Evolutionary conservation across 2,113 vertebrate species (phyloP).

Genomic region (Atractosteus spatula): DNA sequence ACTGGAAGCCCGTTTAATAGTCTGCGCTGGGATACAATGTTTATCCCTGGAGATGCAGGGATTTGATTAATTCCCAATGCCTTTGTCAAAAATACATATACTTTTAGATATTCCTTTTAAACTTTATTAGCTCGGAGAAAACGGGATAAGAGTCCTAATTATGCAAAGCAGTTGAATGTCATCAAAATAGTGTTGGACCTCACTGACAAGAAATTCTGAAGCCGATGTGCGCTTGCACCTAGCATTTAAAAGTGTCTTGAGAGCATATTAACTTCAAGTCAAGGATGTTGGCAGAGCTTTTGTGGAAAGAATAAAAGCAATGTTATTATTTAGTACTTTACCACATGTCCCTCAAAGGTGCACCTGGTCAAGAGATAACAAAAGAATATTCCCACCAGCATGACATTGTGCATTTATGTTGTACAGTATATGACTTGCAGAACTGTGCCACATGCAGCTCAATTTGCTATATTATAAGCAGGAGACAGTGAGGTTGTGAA

Average conservation of each 20-base stretch:
- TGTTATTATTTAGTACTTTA: not conserved
- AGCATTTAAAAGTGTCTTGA: not conserved
- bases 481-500: too few relatives aligned
- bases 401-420: slow-evolving; percentile 18
- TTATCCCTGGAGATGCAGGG: slow-evolving; percentile 50
- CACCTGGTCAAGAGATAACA: not conserved
- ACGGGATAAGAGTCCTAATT: slow-evolving; percentile 56
- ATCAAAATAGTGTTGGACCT: slow-evolving; percentile 30
- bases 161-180: slow-evolving; percentile 50
- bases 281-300: too few relatives aligned
- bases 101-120: slow-evolving; percentile 70
- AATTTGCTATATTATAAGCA: too few relatives aligned
- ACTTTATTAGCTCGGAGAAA: slow-evolving; percentile 61
- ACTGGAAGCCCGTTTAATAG: slow-evolving; percentile 55
- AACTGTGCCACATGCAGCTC: not conserved
- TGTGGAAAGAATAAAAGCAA: too few relatives aligned
- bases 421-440: not conserved
- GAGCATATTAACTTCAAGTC: too few relatives aligned
- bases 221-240: not conserved
- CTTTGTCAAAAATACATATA: slow-evolving; percentile 61
- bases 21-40: slow-evolving; percentile 54
- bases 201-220: slow-evolving; percentile 35
- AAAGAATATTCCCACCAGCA: not conserved
- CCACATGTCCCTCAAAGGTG: not conserved
- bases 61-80: slow-evolving; percentile 47